phyloP scores from a whole-genome alignment of 2,113 vertebrate species.

The Tyto alba region DNA sequence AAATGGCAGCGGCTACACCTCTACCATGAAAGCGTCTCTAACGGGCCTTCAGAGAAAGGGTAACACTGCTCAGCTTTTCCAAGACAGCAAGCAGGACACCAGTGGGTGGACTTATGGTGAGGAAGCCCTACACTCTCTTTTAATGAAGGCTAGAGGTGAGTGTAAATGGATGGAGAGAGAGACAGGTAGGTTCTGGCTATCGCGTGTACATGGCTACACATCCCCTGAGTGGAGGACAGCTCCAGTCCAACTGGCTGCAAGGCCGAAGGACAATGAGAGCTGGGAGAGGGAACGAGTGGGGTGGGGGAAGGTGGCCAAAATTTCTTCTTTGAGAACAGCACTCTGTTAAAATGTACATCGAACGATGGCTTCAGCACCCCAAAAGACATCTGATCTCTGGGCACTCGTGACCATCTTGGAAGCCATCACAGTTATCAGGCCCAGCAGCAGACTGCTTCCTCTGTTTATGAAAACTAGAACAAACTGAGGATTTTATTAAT shows the following conservation, averaged over 20 bases:
- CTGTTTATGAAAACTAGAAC: not conserved
- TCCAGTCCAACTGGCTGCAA: fast-evolving
- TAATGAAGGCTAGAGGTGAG: not conserved
- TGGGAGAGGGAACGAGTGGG: not conserved
- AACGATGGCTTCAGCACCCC: not conserved
- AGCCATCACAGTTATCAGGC: not conserved
- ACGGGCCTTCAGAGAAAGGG: not conserved
- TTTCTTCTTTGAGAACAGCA: not conserved
- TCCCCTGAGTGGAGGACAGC: not conserved
- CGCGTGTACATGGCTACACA: fast-evolving
- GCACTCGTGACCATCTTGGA: not conserved
- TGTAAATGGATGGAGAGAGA: not conserved
- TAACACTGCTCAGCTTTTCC: not conserved
- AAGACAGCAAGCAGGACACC: not conserved
- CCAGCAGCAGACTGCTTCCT: not conserved
- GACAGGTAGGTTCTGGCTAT: not conserved
- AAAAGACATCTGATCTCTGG: not conserved
- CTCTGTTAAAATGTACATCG: not conserved
- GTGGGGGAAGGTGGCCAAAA: not conserved
- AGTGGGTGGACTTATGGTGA: not conserved
- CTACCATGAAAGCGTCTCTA: not conserved
- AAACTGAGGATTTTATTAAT: not conserved
- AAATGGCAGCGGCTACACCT: not conserved
- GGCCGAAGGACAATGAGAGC: not conserved
- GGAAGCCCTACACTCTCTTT: not conserved